Evolutionary conservation across 2,797 vertebrate genomes (phyloP).

Genomic region (Merluccius polli): DNA sequence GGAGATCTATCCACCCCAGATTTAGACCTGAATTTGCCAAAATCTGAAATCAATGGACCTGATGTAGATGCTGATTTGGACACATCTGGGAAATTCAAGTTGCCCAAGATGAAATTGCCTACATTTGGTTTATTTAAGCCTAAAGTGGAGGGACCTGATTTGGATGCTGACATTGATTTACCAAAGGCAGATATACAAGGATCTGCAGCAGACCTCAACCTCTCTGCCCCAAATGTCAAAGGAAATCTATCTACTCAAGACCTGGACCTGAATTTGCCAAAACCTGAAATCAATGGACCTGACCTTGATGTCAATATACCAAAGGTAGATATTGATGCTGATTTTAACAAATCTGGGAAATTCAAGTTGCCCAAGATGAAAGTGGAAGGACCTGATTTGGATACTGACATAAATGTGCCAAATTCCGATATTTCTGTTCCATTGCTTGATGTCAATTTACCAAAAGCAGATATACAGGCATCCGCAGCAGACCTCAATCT

Average conservation of each 20-base stretch:
- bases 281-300: conserved; percentile 17
- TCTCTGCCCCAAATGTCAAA: conserved; percentile 28
- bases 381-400: conserved; percentile 33
- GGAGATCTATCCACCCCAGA: conserved; percentile 25
- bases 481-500: conserved; percentile 31
- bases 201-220: conserved; percentile 22
- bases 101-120: conserved; percentile 42
- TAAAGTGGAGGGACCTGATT: conserved; percentile 36
- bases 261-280: conserved; percentile 25
- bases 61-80: conserved; percentile 7
- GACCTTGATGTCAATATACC: too few relatives aligned
- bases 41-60: conserved; percentile 38
- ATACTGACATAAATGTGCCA: conserved; percentile 33
- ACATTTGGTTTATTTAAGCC: conserved; percentile 41
- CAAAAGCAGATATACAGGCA: conserved; percentile 37
- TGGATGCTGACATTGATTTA: conserved; percentile 30
- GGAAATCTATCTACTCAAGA: not conserved
- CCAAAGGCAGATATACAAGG: conserved; percentile 35
- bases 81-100: conserved; percentile 39
- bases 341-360: conserved; percentile 33
- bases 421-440: conserved; percentile 33
- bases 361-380: conserved; percentile 37
- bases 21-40: conserved; percentile 44
- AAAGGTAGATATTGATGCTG: conserved; percentile 10
- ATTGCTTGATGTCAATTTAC: conserved; percentile 48